Evolutionary conservation across 2,797 vertebrate genomes (phyloP).

Genomic region (Morus bassanus): DNA sequence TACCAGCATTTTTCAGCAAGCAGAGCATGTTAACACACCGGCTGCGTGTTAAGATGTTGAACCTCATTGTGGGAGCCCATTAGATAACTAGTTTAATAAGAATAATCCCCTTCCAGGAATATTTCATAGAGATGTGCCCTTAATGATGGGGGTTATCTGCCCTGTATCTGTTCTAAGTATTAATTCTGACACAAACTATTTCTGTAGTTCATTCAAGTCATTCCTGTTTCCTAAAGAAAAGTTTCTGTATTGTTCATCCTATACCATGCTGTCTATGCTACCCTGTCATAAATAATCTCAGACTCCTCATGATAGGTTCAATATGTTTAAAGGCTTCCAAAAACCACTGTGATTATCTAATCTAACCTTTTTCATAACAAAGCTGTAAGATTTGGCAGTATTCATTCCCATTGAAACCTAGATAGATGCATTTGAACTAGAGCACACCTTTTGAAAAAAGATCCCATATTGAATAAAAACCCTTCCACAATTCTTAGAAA

Average conservation of each 20-base stretch:
- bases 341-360: conserved; percentile 7
- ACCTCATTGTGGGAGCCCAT: background rate
- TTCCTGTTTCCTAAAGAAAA: conserved; percentile 24
- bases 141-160: background rate
- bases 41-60: background rate
- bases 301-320: background rate
- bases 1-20: background rate
- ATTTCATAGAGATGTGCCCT: background rate
- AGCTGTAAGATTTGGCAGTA: background rate
- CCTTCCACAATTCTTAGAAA: conserved; percentile 19
- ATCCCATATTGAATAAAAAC: background rate
- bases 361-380: conserved; percentile 20
- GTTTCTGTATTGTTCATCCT: conserved; percentile 19
- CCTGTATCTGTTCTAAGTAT: background rate
- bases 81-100: background rate
- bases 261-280: background rate
- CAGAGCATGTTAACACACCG: background rate
- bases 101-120: background rate
- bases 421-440: conserved; percentile 7
- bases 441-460: background rate
- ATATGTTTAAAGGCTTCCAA: conserved; percentile 26
- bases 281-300: conserved; percentile 26
- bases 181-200: background rate
- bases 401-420: background rate
- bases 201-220: background rate